Evolutionary conservation across 2,888 invertebrate species (phyloP).

Genomic region (Campoplex capitator): DNA sequence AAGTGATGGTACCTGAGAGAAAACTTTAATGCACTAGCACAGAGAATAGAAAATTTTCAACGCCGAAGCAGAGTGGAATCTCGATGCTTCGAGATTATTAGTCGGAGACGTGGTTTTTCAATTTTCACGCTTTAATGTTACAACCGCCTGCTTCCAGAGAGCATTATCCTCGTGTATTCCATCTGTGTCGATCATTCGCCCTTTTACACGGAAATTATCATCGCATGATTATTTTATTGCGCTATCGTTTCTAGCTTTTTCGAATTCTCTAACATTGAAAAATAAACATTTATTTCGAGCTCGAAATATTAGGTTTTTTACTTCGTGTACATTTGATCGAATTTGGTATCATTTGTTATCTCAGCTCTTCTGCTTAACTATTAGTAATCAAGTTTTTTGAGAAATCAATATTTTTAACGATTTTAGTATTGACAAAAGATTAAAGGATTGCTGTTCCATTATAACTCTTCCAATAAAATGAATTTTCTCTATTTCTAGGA

Average conservation of each 20-base stretch:
- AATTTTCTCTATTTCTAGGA: neutral
- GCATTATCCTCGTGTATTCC: constrained; percentile 53
- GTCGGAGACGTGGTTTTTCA: constrained; percentile 26
- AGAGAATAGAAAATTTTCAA: constrained; percentile 19
- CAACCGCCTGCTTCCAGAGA: constrained; percentile 26
- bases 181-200: constrained; percentile 72
- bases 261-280: neutral
- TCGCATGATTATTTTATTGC: constrained; percentile 77
- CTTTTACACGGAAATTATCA: constrained; percentile 78
- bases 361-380: too few species aligned
- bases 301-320: neutral
- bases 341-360: too few species aligned
- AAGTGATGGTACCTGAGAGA: constrained; percentile 56
- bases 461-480: neutral
- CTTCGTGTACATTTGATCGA: neutral
- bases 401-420: too few species aligned
- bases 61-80: constrained; percentile 36
- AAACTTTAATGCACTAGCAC: neutral
- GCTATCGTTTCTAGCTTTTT: constrained; percentile 44
- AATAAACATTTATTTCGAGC: neutral
- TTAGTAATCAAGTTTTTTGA: too few species aligned
- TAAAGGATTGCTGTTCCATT: too few species aligned
- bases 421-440: too few species aligned
- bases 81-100: constrained; percentile 11
- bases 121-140: constrained; percentile 58